Evolutionary conservation across 2,797 vertebrate genomes (phyloP), one percentile per base, ranked within the genome.

Genomic region (Gastrophryne carolinensis): DNA sequence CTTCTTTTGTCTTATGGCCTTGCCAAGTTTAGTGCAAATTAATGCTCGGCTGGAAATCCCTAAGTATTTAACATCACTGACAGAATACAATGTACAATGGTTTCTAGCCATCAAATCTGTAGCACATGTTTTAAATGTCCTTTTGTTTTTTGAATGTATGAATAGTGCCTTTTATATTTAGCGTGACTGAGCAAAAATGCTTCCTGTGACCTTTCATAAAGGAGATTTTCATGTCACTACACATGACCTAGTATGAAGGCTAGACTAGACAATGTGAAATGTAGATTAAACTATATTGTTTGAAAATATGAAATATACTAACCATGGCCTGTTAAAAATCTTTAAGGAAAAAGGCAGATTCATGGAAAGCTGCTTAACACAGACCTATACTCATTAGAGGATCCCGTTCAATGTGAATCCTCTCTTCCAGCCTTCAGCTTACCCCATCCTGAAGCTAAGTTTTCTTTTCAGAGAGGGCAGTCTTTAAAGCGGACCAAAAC

Each of bases 161-260:
- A 72, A 78, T 72, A 39, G 49, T 11, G 69, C 58, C 75, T 65
- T 78, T 78, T 58, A 78, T 30, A 37, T 76, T 71, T 77, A 71
- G 67, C 60, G 39, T 72, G 37, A 71, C 27, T 71, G 15, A 71
- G 58, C 60, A 78, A 50, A 60, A 65, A 72, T 71, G 72, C 49
- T 77, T 77, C 58, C 75, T 77, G 35, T 71, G 67, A 77, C 66
- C 60, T 78, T 77, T 64, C 35, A 15, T 69, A 62, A 34, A 35
- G 10, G 21, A 30, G 47, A 70, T 61, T 56, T 41, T 52, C 26
- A 47, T 60, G 35, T 26, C 70, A 23, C 56, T 34, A 69, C 54
- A 69, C 73, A 54, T 53, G 32, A 53, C 27, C 65, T 74, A 74
- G 29, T 49, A 19, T 29, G 26, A 17, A 15, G 37, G 53, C 39